Conservation (phyloP, 2,888 invertebrate genomes). For the Icerya purchasi region DNA sequence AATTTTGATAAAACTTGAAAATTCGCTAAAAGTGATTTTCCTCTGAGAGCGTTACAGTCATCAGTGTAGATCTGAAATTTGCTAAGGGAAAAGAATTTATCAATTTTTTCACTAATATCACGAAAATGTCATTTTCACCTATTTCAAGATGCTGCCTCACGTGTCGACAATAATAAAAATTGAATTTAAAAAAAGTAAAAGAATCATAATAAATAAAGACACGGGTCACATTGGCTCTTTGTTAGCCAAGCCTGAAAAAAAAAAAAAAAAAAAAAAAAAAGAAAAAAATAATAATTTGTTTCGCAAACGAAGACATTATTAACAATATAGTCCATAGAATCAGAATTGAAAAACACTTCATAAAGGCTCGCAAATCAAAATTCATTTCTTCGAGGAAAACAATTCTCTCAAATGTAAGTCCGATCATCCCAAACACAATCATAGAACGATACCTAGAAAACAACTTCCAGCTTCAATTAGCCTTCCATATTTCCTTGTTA, state of each 20-base stretch:
- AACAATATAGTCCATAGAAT: neutral
- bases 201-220: no score
- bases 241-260: conserved; percentile 27
- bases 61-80: no score
- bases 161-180: no score
- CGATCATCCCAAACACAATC: neutral
- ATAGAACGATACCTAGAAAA: neutral
- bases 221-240: no score
- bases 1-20: no score
- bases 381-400: neutral
- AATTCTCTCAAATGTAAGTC: neutral
- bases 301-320: neutral
- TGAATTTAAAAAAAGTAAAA: no score
- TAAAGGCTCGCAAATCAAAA: neutral
- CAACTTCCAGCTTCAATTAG: neutral
- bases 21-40: no score
- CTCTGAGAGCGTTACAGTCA: no score
- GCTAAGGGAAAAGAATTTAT: no score
- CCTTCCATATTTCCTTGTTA: neutral
- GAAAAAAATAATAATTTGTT: neutral
- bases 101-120: no score
- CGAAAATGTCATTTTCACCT: no score
- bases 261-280: conserved; percentile 35
- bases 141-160: no score
- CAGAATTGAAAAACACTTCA: neutral